phyloP scores from a whole-genome alignment of 2,797 vertebrate genomes.

The Dromococcyx pavoninus region DNA sequence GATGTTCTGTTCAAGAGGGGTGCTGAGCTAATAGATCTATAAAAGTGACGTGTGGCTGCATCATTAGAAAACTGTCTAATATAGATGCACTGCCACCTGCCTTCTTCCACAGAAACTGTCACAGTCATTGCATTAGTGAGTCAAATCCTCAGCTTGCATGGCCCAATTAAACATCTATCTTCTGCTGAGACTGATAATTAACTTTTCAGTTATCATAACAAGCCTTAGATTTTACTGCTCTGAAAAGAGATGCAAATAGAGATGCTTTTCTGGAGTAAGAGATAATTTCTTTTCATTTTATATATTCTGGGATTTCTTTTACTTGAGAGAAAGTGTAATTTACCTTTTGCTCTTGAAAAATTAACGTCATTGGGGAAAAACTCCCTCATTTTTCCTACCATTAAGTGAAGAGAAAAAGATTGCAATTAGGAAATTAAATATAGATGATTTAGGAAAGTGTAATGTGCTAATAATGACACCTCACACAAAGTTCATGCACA shows the following conservation, averaged over 20 bases:
- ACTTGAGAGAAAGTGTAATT: background rate
- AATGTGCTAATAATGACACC: background rate
- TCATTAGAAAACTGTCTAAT: background rate
- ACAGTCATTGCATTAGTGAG: background rate
- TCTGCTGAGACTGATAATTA: background rate
- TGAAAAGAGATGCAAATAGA: background rate
- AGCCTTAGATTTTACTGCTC: background rate
- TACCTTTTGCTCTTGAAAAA: background rate
- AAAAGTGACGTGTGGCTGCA: background rate
- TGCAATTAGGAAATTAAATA: background rate
- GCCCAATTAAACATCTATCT: background rate
- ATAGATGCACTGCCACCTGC: conserved; percentile 53
- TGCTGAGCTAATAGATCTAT: background rate
- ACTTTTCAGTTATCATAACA: background rate
- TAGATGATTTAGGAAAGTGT: background rate
- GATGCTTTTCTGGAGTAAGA: background rate
- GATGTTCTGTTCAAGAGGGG: background rate
- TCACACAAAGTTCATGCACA: background rate
- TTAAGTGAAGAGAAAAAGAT: background rate
- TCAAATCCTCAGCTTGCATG: background rate
- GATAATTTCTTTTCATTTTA: background rate
- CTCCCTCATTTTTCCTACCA: background rate
- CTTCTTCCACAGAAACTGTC: conserved; percentile 36
- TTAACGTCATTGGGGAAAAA: background rate
- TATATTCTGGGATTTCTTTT: background rate